phyloP scores from a whole-genome alignment of 1,140 invertebrate species.

The Aphidius gifuensis region DNA sequence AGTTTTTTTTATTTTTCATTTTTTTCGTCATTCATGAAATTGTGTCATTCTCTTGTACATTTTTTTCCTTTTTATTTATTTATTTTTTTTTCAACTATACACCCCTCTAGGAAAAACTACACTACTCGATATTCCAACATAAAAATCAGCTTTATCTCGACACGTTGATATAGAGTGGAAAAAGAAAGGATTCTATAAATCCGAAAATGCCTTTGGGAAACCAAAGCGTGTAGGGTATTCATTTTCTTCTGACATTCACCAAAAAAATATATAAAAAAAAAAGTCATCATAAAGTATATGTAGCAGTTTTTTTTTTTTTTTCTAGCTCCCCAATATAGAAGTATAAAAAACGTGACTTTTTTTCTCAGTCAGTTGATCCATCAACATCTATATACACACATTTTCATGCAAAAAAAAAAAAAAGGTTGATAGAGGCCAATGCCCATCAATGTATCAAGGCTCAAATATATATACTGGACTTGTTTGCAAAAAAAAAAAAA shows the following conservation, averaged over 20 bases:
- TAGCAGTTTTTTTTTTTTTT: too few species aligned
- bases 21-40: slow-evolving; percentile 40
- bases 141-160: slow-evolving; percentile 55
- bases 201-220: slow-evolving; percentile 20
- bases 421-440: too few species aligned
- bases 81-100: slow-evolving; percentile 25
- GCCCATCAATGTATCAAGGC: too few species aligned
- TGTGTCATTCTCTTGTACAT: too few species aligned
- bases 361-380: not conserved
- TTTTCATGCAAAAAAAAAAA: too few species aligned
- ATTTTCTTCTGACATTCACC: not conserved
- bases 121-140: slow-evolving; percentile 50
- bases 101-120: slow-evolving; percentile 35
- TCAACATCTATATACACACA: not conserved
- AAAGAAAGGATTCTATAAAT: slow-evolving; percentile 26
- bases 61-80: too few species aligned
- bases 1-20: slow-evolving; percentile 35
- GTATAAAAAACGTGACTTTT: too few species aligned
- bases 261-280: not conserved
- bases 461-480: too few species aligned
- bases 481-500: too few species aligned
- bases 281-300: not conserved
- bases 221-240: not conserved
- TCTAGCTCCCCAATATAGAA: too few species aligned
- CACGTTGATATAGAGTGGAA: slow-evolving; percentile 31